These are phyloP conservation scores for Apogon hyalosoma DNA, from an alignment of 2,797 vertebrate genomes.

Conservation along the genomic window DNA sequence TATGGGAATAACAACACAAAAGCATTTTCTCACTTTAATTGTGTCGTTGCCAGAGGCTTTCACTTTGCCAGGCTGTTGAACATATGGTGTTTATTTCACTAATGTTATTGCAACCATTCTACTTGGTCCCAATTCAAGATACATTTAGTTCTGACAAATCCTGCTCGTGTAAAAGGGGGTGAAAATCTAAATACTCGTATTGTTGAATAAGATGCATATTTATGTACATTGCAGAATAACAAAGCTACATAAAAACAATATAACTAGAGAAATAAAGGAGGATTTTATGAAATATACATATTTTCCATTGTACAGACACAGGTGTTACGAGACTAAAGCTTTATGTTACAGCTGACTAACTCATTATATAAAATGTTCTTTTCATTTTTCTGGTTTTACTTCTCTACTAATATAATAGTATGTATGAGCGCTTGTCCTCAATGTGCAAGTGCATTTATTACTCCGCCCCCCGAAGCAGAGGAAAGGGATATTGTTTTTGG, in stretches of 20 bases:
- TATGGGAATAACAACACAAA: conserved; percentile 1
- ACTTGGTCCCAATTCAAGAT: conserved; percentile 27
- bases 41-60: conserved; percentile 7
- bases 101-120: conserved; percentile 15
- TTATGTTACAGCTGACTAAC: too few relatives aligned
- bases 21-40: conserved; percentile 21
- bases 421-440: too few relatives aligned
- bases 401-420: too few relatives aligned
- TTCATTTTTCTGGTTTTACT: too few relatives aligned
- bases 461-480: too few relatives aligned
- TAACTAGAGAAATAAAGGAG: too few relatives aligned
- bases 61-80: conserved; percentile 22
- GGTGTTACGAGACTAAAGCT: too few relatives aligned
- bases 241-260: neutral
- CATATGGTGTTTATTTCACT: conserved; percentile 60
- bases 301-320: neutral
- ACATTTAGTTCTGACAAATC: conserved; percentile 19
- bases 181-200: neutral
- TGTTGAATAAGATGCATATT: conserved; percentile 2
- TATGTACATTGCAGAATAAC: conserved; percentile 7
- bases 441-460: too few relatives aligned
- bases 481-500: too few relatives aligned
- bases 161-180: neutral
- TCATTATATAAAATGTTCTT: too few relatives aligned
- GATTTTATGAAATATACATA: neutral